phyloP scores from a whole-genome alignment of 2,113 vertebrate genomes.

The Panurus biarmicus region DNA sequence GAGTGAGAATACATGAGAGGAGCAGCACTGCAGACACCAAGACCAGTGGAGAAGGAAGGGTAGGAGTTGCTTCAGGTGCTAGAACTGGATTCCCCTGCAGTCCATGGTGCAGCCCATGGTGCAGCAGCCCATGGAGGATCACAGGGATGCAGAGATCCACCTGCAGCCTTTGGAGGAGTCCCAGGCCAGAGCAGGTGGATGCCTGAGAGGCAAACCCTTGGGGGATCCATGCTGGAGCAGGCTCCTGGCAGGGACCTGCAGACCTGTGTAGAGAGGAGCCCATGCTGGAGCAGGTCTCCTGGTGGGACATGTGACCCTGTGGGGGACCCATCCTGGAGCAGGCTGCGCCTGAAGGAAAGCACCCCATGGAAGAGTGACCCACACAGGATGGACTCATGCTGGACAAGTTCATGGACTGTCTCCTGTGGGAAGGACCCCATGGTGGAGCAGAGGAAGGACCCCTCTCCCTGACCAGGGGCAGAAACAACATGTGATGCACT shows the following conservation, averaged over 20 bases:
- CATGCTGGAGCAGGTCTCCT: not conserved
- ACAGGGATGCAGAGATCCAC: fast-evolving
- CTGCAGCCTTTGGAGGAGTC: fast-evolving
- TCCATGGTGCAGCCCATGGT: fast-evolving
- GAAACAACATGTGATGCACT: not conserved
- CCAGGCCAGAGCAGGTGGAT: fast-evolving
- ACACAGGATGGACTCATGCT: not conserved
- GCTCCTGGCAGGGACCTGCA: not conserved
- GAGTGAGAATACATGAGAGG: not conserved
- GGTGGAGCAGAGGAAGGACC: not conserved
- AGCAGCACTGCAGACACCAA: not conserved
- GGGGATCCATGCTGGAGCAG: not conserved
- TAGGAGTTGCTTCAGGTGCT: not conserved
- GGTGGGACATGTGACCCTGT: not conserved
- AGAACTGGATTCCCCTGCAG: not conserved
- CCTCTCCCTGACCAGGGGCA: not conserved
- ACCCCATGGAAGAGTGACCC: not conserved
- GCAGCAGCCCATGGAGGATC: not conserved
- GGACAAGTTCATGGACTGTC: not conserved
- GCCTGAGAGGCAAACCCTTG: not conserved
- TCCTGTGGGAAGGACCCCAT: not conserved
- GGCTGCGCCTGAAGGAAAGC: not conserved
- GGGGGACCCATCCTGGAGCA: not conserved
- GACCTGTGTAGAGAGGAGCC: not conserved
- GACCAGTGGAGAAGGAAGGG: not conserved